phyloP scores from a whole-genome alignment of 2,113 vertebrate genomes.

The Catharus fuscescens region DNA sequence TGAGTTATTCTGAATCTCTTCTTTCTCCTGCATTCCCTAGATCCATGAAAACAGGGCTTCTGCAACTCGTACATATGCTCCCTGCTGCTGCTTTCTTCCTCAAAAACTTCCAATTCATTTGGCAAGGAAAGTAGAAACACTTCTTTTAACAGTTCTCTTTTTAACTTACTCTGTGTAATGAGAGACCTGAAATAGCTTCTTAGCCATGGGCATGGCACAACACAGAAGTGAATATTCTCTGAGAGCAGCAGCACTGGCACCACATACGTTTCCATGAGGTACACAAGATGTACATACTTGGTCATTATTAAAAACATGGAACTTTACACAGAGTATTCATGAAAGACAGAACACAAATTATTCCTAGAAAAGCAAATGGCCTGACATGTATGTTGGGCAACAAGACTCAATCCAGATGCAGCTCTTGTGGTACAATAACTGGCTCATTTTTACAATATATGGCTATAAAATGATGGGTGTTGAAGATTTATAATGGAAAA shows the following conservation, averaged over 20 bases:
- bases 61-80: not conserved
- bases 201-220: not conserved
- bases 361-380: not conserved
- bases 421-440: not conserved
- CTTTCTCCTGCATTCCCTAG: not conserved
- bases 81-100: not conserved
- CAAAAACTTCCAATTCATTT: not conserved
- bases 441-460: slow-evolving; percentile 19
- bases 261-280: not conserved
- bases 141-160: not conserved
- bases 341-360: not conserved
- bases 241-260: not conserved
- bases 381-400: not conserved
- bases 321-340: not conserved
- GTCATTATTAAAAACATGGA: not conserved
- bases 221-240: not conserved
- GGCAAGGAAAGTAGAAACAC: not conserved
- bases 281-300: not conserved
- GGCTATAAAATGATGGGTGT: not conserved
- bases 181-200: not conserved
- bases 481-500: slow-evolving; percentile 34
- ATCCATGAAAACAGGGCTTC: not conserved
- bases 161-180: not conserved
- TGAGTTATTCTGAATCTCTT: not conserved
- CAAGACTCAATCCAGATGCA: slow-evolving; percentile 39